These are phyloP conservation scores for Harlomillsia oculata DNA, from an alignment of 1,140 invertebrate species.

Conservation along the genomic window DNA sequence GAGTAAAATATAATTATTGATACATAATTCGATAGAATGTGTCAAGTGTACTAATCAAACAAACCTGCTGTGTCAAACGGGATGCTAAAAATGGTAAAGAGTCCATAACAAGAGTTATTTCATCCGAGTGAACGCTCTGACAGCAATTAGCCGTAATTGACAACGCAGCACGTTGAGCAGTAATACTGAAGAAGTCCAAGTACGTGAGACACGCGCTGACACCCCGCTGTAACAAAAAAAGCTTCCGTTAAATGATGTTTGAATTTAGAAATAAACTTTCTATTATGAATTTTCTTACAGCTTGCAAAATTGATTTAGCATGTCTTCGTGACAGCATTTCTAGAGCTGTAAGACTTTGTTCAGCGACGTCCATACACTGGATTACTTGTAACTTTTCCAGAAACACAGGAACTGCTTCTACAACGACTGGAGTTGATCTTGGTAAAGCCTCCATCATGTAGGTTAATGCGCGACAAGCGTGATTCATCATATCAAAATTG, in stretches of 20 bases:
- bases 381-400: conserved; percentile 92
- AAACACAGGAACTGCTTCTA: conserved; percentile 92
- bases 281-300: conserved; percentile 49
- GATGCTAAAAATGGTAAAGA: conserved; percentile 76
- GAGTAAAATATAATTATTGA: not conserved
- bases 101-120: conserved; percentile 83
- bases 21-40: not conserved
- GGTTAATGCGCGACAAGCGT: conserved; percentile 92
- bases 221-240: conserved; percentile 57
- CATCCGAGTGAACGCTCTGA: conserved; percentile 82
- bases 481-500: conserved; percentile 99
- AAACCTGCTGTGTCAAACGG: conserved; percentile 71
- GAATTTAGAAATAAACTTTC: conserved; percentile 10
- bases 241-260: not conserved
- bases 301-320: conserved; percentile 90
- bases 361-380: conserved; percentile 98
- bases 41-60: not conserved
- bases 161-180: conserved; percentile 85
- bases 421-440: conserved; percentile 87
- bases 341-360: conserved; percentile 89
- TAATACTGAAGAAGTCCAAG: conserved; percentile 95
- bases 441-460: conserved; percentile 99
- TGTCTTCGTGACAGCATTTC: conserved; percentile 94
- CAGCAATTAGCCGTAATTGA: conserved; percentile 95
- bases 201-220: conserved; percentile 91